Evolutionary conservation across 53 echinoderm and acorn worm species (phyloP).

Genomic region (Crossaster papposus): DNA sequence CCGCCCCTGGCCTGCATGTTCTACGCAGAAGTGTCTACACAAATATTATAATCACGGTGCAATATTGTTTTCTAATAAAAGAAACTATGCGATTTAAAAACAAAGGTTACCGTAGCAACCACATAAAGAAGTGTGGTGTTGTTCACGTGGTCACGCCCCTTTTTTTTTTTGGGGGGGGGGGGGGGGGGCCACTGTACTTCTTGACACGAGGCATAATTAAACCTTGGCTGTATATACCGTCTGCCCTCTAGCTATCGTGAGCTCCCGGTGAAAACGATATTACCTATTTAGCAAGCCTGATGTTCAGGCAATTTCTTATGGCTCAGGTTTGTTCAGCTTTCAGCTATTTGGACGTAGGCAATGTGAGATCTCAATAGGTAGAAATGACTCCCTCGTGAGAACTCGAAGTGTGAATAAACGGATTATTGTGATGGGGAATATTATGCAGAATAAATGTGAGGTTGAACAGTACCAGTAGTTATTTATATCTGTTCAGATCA

Average conservation of each 20-base stretch:
- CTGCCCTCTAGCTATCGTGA: constrained; percentile 14
- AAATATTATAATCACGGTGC: no score
- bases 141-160: background rate
- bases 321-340: background rate
- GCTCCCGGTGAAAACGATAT: constrained; percentile 36
- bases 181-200: constrained; percentile 35
- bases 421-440: constrained; percentile 20
- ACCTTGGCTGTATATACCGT: background rate
- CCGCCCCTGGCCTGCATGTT: no score
- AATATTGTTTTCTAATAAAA: background rate
- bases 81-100: background rate
- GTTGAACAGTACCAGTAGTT: background rate
- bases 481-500: background rate
- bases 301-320: background rate
- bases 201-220: constrained; percentile 6
- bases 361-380: constrained; percentile 6
- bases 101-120: background rate
- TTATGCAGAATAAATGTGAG: background rate
- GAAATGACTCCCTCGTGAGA: background rate
- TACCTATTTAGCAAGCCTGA: constrained; percentile 40
- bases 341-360: background rate
- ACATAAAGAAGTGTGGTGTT: background rate
- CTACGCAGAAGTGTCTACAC: no score
- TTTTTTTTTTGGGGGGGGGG: no score
- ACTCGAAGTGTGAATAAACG: constrained; percentile 20